Evolutionary conservation across 2,888 invertebrate genomes (phyloP), one percentile per base, ranked within the genome.

Genomic region (Leucophora obtusa): DNA sequence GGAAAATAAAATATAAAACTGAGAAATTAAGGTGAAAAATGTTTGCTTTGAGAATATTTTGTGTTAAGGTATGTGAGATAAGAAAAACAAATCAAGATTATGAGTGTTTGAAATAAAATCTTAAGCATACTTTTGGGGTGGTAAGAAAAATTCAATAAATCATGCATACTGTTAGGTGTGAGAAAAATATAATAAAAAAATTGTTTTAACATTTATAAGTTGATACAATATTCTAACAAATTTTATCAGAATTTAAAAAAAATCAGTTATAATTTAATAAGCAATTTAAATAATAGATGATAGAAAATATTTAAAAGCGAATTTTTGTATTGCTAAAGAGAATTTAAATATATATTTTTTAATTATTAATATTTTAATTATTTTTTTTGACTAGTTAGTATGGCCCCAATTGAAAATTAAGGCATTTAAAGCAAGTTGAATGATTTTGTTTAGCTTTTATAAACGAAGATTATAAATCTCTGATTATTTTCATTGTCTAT

Each of bases 91-190:
- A 58, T 65, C 15, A n/a, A 54, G 35, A 50, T 58, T n/a, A 50
- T 66, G 15, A 21, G 35, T 65, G 21, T 35, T 63, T 28, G 4
- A 35, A 50, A 53, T 4, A 47, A 28, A 56, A 47, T 38, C 14
- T 47, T 17, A 21, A 58, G 50, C 15, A 28, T 43, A 43, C 24
- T 56, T 50, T 6, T 4, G 14, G 9, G 5, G 9, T 24, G 50
- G 3, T 5, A 11, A 54, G 35, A 66, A 15, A 71, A 28, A 43
- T 14, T 54, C 14, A 54, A 63, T 72, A 56, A 63, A 72, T 72
- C 63, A 72, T 56, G 18, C 63, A 11, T 51, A 63, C 1, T 4
- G 35, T 65, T 33, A 10, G 56, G 56, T 14, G 10, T 15, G 50
- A 17, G 0, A 33, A 33, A 33, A 10, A 56, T 54, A 21, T 4